phyloP scores from a whole-genome alignment of 2,113 vertebrate species.

The Cyanocitta stelleri region DNA sequence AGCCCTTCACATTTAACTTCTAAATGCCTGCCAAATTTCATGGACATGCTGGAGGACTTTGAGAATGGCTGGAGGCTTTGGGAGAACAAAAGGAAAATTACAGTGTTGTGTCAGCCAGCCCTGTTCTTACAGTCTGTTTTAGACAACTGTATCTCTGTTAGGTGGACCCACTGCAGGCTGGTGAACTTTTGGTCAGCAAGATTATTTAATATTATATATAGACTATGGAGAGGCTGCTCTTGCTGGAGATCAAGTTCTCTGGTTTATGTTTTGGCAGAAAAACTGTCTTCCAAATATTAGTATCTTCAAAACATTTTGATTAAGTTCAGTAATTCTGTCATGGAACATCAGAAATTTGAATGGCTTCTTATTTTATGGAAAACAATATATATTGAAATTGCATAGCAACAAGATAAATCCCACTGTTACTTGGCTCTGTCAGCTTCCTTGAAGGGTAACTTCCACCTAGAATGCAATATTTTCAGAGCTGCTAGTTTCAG shows the following conservation, averaged over 20 bases:
- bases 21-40: background rate
- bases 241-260: background rate
- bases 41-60: background rate
- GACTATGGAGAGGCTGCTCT: background rate
- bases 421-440: background rate
- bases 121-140: background rate
- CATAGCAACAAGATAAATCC: background rate
- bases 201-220: background rate
- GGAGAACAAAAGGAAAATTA: background rate
- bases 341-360: background rate
- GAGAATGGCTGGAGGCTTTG: background rate
- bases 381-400: background rate
- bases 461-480: background rate
- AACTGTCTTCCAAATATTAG: background rate
- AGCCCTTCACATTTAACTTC: background rate
- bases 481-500: background rate
- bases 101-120: background rate
- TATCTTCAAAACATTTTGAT: background rate
- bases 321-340: background rate
- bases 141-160: background rate
- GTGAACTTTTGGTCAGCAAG: background rate
- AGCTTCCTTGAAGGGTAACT: background rate
- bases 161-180: background rate
- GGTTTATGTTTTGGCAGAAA: background rate
- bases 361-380: background rate